Conservation (phyloP, 1,140 invertebrate species). For the Camponotus pennsylvanicus region DNA sequence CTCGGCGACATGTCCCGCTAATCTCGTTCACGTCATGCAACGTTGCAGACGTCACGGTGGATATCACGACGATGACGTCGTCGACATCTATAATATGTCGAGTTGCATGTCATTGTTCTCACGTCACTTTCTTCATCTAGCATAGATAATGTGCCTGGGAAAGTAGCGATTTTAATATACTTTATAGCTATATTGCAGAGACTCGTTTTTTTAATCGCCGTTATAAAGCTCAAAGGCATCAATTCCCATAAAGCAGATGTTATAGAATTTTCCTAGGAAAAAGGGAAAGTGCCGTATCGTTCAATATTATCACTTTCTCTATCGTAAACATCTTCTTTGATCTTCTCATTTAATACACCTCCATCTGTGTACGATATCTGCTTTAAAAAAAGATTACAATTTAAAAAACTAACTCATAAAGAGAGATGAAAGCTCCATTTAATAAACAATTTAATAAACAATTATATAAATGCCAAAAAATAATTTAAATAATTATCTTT, state of each 20-base stretch:
- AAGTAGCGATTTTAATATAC: slow-evolving; percentile 25
- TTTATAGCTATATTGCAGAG: slow-evolving; percentile 1
- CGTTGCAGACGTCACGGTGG: slow-evolving; percentile 46
- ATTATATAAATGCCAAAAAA: background rate
- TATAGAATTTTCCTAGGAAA: background rate
- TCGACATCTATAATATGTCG: slow-evolving; percentile 67
- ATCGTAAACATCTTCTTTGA: background rate
- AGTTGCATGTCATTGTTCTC: slow-evolving; percentile 68
- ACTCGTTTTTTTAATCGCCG: background rate
- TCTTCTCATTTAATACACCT: background rate
- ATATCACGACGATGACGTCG: slow-evolving; percentile 53
- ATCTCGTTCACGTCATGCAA: slow-evolving; percentile 51
- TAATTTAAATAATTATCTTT: background rate
- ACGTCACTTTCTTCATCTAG: slow-evolving; percentile 71
- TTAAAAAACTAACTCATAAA: background rate
- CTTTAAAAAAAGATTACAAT: slow-evolving; percentile 3
- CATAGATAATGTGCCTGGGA: slow-evolving; percentile 76
- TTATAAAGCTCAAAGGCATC: background rate
- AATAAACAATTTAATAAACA: background rate
- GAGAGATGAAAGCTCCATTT: background rate
- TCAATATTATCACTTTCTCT: background rate
- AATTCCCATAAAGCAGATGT: background rate
- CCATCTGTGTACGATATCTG: background rate
- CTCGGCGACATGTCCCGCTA: slow-evolving; percentile 58
- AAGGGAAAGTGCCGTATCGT: background rate